Percentiles rank a stretch among this genome's conserved stretches.
These are phyloP conservation scores for Panzeria rudis DNA, from an alignment of 2,888 invertebrate genomes.

Conservation along the genomic window DNA sequence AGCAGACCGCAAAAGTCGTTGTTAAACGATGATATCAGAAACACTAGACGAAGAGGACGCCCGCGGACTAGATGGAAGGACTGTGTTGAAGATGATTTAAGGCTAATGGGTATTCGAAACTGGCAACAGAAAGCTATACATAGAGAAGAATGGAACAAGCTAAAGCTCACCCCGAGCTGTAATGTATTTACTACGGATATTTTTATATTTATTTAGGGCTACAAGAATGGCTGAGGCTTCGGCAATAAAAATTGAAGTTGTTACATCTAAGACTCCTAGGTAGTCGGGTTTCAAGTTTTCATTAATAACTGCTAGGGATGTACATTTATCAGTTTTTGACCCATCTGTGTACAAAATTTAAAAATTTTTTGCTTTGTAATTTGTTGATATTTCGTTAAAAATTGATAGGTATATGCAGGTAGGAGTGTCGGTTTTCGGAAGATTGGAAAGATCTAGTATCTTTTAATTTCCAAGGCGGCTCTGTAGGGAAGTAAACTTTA, in stretches of 20 bases:
- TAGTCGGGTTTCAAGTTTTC: background rate
- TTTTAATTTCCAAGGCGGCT: background rate
- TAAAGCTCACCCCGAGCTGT: background rate
- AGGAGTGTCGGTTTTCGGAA: background rate
- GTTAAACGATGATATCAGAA: no score
- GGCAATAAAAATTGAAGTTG: background rate
- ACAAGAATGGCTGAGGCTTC: conserved; percentile 1
- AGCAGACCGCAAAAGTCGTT: no score
- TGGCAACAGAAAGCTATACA: no score
- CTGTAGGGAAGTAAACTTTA: background rate
- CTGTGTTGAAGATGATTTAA: no score
- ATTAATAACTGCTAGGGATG: conserved; percentile 2
- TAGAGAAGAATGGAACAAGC: no score
- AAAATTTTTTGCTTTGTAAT: background rate
- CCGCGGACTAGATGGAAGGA: no score
- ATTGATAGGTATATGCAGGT: background rate
- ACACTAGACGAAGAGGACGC: no score
- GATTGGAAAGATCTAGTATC: background rate
- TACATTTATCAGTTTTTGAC: background rate
- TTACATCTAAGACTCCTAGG: background rate
- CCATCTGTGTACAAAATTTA: conserved; percentile 1
- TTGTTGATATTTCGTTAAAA: background rate
- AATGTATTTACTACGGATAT: background rate
- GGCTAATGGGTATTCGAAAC: no score
- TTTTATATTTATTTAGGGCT: conserved; percentile 3